Evolutionary conservation across 1,140 invertebrate genomes (phyloP).

Genomic region (Araneus ventricosus): DNA sequence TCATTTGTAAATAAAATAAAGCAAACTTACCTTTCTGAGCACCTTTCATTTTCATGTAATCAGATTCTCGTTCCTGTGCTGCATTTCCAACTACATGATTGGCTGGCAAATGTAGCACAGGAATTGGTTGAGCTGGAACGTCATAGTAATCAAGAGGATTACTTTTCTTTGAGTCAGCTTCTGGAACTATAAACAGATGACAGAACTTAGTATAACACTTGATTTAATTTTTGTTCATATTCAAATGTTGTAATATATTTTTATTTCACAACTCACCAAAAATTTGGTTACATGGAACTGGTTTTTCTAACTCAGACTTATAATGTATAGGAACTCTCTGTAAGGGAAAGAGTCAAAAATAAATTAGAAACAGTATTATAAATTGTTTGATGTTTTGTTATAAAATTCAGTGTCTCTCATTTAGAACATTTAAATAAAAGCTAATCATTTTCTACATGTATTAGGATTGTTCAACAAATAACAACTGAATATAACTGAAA

Average conservation of each 20-base stretch:
- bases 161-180: constrained; percentile 20
- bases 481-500: too few species aligned
- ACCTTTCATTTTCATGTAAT: constrained; percentile 71
- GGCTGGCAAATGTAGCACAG: constrained; percentile 55
- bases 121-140: constrained; percentile 59
- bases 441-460: too few species aligned
- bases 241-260: too few species aligned
- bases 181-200: background rate
- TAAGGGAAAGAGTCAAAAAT: constrained; percentile 77
- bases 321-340: constrained; percentile 88
- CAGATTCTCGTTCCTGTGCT: constrained; percentile 17
- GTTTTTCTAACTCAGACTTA: constrained; percentile 90
- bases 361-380: constrained; percentile 8
- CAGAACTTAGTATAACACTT: background rate
- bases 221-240: background rate
- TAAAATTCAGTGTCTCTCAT: background rate
- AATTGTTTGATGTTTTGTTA: constrained; percentile 46
- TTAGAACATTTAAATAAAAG: too few species aligned
- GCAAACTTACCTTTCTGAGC: constrained; percentile 45
- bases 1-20: too few species aligned
- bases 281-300: constrained; percentile 82
- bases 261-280: background rate
- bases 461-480: too few species aligned
- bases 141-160: constrained; percentile 61
- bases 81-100: background rate